phyloP scores from a whole-genome alignment of 2,113 vertebrate species.

The Anser brachyrhynchus region DNA sequence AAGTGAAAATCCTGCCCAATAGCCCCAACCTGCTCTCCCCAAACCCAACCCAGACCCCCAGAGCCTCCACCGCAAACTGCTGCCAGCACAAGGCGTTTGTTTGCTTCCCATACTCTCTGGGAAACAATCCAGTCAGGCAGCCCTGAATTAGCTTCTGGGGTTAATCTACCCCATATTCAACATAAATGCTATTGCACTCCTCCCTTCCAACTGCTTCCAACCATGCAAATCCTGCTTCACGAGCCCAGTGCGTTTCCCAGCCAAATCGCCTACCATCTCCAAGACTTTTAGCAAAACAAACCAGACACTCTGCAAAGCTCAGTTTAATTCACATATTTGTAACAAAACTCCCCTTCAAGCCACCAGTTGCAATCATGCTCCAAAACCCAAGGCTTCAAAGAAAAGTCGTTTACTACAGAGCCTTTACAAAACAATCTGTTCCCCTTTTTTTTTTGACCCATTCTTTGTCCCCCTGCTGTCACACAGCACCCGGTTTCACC shows the following conservation, averaged over 20 bases:
- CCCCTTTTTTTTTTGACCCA: neutral
- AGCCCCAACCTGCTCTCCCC: neutral
- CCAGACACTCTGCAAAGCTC: neutral
- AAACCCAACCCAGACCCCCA: neutral
- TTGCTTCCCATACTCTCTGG: slow-evolving; percentile 3
- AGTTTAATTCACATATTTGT: neutral
- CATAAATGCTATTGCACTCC: neutral
- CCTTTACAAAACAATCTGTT: neutral
- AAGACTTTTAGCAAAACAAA: slow-evolving; percentile 25
- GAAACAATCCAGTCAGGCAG: slow-evolving; percentile 20
- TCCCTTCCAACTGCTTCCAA: neutral
- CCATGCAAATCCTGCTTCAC: neutral
- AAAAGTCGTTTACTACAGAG: neutral
- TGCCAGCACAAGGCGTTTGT: neutral
- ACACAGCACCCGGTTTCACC: neutral
- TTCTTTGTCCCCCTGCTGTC: neutral
- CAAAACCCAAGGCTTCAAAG: neutral
- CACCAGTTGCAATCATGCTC: neutral
- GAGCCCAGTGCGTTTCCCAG: neutral
- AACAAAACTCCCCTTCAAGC: neutral
- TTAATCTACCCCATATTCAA: slow-evolving; percentile 21
- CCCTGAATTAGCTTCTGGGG: neutral
- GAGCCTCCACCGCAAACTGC: neutral
- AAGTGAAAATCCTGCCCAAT: neutral
- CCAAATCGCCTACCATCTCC: neutral